phyloP scores from a whole-genome alignment of 2,888 invertebrate genomes.

The Hofmannophila pseudospretella region DNA sequence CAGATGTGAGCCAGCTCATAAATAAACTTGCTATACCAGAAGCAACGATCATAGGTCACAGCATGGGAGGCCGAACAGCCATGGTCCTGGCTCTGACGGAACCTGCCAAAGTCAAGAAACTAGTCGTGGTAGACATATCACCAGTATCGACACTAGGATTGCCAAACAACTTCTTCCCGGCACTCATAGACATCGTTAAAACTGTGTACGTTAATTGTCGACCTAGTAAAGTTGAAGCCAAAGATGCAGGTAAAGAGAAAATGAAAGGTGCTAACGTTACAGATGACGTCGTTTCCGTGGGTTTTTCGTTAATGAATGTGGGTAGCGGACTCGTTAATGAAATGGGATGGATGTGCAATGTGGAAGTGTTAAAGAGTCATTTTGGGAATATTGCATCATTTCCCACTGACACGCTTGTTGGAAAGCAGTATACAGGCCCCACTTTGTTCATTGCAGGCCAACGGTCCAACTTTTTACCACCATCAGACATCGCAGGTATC shows the following conservation, averaged over 20 bases:
- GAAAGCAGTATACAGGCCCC: constrained; percentile 36
- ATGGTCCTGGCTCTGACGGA: constrained; percentile 85
- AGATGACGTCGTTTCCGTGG: constrained; percentile 21
- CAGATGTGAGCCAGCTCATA: constrained; percentile 82
- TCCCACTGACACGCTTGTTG: constrained; percentile 34
- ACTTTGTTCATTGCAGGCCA: constrained; percentile 53
- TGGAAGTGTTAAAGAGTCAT: constrained; percentile 31
- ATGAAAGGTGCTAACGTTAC: constrained; percentile 30
- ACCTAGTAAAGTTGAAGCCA: constrained; percentile 76
- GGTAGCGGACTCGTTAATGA: constrained; percentile 24
- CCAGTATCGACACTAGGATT: constrained; percentile 76
- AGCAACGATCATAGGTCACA: constrained; percentile 87
- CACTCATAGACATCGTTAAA: constrained; percentile 71
- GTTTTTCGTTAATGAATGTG: constrained; percentile 47
- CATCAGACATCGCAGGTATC: too few relatives aligned
- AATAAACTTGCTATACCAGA: constrained; percentile 73
- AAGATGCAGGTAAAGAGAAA: constrained; percentile 52
- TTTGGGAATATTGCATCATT: constrained; percentile 40
- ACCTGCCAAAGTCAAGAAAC: constrained; percentile 75
- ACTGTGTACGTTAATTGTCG: constrained; percentile 67
- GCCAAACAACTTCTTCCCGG: constrained; percentile 74
- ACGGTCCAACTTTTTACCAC: constrained; percentile 45
- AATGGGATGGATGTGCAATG: constrained; percentile 43
- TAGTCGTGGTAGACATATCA: constrained; percentile 84
- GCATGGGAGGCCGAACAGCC: constrained; percentile 94